These are phyloP conservation scores for Radopholus similis DNA, from an alignment of 1,140 invertebrate species.

Conservation along the genomic window DNA sequence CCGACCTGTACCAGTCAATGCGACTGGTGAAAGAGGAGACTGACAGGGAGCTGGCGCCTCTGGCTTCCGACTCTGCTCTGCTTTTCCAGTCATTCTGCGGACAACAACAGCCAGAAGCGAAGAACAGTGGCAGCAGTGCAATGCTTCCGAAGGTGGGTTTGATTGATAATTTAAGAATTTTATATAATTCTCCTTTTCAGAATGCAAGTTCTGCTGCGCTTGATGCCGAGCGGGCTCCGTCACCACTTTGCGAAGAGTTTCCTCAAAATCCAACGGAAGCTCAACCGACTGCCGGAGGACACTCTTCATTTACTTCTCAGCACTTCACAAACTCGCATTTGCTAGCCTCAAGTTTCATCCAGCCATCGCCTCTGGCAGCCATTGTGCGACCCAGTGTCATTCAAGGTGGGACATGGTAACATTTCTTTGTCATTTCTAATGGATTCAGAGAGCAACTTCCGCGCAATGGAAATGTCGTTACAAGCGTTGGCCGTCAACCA, in stretches of 20 bases:
- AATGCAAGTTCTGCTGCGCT: neutral
- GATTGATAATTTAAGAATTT: no score
- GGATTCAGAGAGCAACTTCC: slow-evolving; percentile 32
- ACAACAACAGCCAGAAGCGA: no score
- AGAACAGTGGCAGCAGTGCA: no score
- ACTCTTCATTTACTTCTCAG: neutral
- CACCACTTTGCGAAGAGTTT: neutral
- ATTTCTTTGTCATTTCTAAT: neutral
- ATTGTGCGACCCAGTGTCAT: slow-evolving; percentile 17
- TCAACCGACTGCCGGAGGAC: neutral
- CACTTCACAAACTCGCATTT: neutral
- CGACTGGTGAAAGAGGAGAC: no score
- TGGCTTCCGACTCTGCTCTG: no score
- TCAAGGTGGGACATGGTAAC: slow-evolving; percentile 3
- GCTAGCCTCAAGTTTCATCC: slow-evolving; percentile 13
- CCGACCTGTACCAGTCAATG: neutral
- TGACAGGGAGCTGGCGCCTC: no score
- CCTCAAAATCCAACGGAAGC: neutral
- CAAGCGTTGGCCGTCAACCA: slow-evolving; percentile 40
- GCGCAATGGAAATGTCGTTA: slow-evolving; percentile 45
- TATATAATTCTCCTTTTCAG: neutral
- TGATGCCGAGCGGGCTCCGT: no score
- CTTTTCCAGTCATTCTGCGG: no score
- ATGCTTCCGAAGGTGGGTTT: no score
- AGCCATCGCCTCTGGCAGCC: slow-evolving; percentile 7